These are phyloP conservation scores for Drosophila nr. perissopoda DNA, from an alignment of 2,888 invertebrate genomes.

Conservation along the genomic window DNA sequence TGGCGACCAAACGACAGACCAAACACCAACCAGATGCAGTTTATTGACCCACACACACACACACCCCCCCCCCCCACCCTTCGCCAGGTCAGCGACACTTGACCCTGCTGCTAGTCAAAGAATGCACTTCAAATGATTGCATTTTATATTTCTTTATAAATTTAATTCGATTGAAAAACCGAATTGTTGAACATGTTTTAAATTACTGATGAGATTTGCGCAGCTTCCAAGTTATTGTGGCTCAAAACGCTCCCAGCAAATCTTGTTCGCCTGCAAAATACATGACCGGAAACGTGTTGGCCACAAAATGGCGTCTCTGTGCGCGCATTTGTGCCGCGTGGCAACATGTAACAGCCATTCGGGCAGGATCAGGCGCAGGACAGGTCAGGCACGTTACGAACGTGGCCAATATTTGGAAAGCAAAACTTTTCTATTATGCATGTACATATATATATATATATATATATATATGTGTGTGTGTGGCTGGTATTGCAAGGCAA, in stretches of 20 bases:
- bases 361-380: conserved; percentile 36
- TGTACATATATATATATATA: not conserved
- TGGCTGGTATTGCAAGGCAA: conserved; percentile 19
- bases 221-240: not conserved
- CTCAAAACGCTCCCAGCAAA: not conserved
- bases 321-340: conserved; percentile 29
- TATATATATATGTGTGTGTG: not conserved
- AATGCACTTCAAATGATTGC: not conserved
- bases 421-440: conserved; percentile 20
- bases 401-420: conserved; percentile 16
- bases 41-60: conserved; percentile 25
- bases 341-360: conserved; percentile 26
- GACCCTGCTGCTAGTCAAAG: not conserved
- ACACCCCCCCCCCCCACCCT: not conserved
- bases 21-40: conserved; percentile 14
- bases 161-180: not conserved
- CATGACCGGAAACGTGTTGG: conserved; percentile 54
- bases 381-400: conserved; percentile 15
- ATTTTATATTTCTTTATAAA: not conserved
- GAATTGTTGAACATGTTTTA: not conserved
- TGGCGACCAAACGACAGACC: not conserved
- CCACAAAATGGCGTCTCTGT: conserved; percentile 53
- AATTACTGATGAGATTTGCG: not conserved
- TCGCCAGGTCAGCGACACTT: not conserved
- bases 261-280: conserved; percentile 18